phyloP scores from a whole-genome alignment of 2,888 invertebrate species.

The Phasia obesa region DNA sequence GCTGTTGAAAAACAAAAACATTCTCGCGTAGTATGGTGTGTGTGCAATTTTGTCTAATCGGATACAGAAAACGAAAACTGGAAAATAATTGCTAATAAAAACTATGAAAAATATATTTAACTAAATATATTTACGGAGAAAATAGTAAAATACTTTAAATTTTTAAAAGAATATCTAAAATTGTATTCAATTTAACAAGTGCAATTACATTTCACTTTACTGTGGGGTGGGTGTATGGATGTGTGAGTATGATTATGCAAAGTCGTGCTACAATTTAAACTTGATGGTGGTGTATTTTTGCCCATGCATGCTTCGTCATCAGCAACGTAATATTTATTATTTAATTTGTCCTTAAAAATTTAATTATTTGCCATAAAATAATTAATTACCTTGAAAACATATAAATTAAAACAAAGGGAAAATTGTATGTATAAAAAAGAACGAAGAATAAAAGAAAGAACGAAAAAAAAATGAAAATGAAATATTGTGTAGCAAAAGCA shows the following conservation, averaged over 20 bases:
- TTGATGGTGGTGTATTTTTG: constrained; percentile 6
- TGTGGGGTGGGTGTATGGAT: not conserved
- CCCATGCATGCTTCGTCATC: not conserved
- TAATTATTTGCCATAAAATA: constrained; percentile 14
- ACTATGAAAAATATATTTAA: constrained; percentile 17
- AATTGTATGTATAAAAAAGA: constrained; percentile 31
- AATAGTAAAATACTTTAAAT: not conserved
- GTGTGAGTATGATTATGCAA: constrained; percentile 48
- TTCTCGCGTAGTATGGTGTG: constrained; percentile 24
- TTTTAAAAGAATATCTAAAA: not conserved
- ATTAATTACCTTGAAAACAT: constrained; percentile 43
- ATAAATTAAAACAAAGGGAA: constrained; percentile 24
- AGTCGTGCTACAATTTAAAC: constrained; percentile 10
- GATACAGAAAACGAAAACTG: not conserved
- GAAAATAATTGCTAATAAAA: constrained; percentile 39
- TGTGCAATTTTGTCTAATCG: constrained; percentile 36
- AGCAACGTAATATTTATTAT: constrained; percentile 15
- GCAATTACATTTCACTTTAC: constrained; percentile 1
- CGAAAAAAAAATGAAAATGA: constrained; percentile 48
- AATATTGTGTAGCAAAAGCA: constrained; percentile 14
- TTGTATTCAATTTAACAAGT: not conserved
- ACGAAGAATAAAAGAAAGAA: constrained; percentile 43
- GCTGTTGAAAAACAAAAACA: constrained; percentile 44
- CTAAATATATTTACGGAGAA: constrained; percentile 1
- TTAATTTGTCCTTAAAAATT: constrained; percentile 38